Conservation (phyloP, 1,140 invertebrate genomes). For the Andrena cerasifolii region DNA sequence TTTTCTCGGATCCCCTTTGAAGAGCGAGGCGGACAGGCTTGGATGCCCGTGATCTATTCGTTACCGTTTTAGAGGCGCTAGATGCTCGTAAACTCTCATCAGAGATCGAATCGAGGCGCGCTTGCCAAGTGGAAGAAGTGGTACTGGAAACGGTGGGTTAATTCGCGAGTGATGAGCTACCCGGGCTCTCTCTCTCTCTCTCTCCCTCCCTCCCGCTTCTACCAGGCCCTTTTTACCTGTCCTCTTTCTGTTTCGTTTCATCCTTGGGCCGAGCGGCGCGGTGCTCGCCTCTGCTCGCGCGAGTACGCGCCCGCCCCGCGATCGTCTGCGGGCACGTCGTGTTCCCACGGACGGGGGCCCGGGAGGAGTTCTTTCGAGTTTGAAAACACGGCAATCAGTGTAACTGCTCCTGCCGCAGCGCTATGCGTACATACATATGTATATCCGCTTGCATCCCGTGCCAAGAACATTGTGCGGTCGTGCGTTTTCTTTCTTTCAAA, state of each 20-base stretch:
- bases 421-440: conserved; percentile 61
- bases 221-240: neutral
- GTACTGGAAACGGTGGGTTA: conserved; percentile 67
- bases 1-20: conserved; percentile 44
- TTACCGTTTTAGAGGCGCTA: conserved; percentile 62
- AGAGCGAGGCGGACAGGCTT: neutral
- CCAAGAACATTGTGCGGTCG: conserved; percentile 39
- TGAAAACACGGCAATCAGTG: conserved; percentile 80
- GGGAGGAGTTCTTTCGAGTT: conserved; percentile 78
- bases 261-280: conserved; percentile 52
- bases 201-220: conserved; percentile 33
- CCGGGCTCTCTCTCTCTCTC: conserved; percentile 58
- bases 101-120: conserved; percentile 67
- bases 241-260: conserved; percentile 38
- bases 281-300: conserved; percentile 41
- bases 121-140: conserved; percentile 61
- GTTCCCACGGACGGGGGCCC: conserved; percentile 78
- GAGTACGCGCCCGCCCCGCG: conserved; percentile 39
- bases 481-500: neutral
- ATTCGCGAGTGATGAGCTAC: conserved; percentile 71
- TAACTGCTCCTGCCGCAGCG: conserved; percentile 77
- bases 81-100: conserved; percentile 69
- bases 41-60: conserved; percentile 51
- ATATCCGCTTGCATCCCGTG: conserved; percentile 38
- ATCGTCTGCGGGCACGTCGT: conserved; percentile 68